Base-by-base conservation (phyloP, 2,113 vertebrate species). In the Epinephelus moara region DNA sequence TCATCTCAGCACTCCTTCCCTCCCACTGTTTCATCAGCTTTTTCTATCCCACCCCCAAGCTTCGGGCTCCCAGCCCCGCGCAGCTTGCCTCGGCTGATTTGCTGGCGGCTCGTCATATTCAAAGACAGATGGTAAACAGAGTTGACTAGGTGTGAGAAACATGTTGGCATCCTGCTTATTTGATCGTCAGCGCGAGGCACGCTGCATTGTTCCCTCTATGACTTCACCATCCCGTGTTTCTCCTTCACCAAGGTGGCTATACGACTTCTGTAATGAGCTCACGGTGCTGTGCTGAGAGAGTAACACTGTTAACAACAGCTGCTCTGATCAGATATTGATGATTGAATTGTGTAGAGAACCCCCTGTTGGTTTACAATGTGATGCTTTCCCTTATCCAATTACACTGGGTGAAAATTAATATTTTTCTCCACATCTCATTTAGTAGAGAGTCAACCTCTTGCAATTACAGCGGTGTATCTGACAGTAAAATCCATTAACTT, bases 401-500 rank as follows among this genome's bases (percentile, higher is more conserved):
- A 85, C 64, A 49, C 37, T 1, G 6, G 47, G 42, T 18, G 60
- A 70, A 89, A 88, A 88, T 80, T 40, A 33, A 69, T 85, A 64
- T 84, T 79, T 91, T 87, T 86, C 73, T 25, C 52, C 30, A 69
- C 73, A 47, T 89, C 74, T 84, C 73, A 76, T 90, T 91, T 66
- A 50, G 40, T 82, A 52, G 61, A 75, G 87, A 73, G 53, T 85
- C 66, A 84, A 67, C 78, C 78, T 70, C 60, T 79, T 68, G 69
- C 61, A 90, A 84, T 86, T 84, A 86, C n/a, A 77, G 67, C 42
- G 13, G 10, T 73, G 71, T 71, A 37, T 85, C 74, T 75, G 78
- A 82, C 84, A 78, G 64, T 64, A 61, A 84, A 85, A 85, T 85
- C 75, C 84, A 91, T 92, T 87, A 78, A 69, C 71, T 72, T 89